These are phyloP conservation scores for Gibbula magus DNA, from an alignment of 2,888 invertebrate species.

Conservation along the genomic window DNA sequence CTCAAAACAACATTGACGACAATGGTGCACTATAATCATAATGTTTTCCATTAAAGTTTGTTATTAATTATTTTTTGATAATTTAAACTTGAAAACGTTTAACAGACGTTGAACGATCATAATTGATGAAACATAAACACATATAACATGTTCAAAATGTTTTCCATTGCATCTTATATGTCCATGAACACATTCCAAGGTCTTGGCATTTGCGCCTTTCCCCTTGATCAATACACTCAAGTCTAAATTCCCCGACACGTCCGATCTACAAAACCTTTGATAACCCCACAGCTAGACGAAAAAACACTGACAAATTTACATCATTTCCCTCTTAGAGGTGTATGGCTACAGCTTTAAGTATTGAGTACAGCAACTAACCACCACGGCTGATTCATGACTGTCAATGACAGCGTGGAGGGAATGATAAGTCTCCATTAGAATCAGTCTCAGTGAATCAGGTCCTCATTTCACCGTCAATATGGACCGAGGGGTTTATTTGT, in stretches of 20 bases:
- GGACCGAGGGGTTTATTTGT: background rate
- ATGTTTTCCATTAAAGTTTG: too few relatives aligned
- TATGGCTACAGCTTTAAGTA: background rate
- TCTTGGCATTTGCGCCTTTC: background rate
- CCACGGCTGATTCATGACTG: background rate
- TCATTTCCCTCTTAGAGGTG: background rate
- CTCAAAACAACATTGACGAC: too few relatives aligned
- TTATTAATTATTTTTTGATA: too few relatives aligned
- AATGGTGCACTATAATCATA: too few relatives aligned
- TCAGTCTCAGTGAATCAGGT: background rate
- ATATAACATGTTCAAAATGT: too few relatives aligned
- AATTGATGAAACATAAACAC: too few relatives aligned
- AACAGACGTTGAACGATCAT: too few relatives aligned
- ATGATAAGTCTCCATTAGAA: background rate
- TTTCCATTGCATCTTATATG: too few relatives aligned
- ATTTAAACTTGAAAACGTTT: too few relatives aligned
- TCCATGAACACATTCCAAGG: too few relatives aligned
- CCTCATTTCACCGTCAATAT: constrained; percentile 3
- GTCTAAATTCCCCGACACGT: background rate
- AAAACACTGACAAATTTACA: constrained; percentile 7
- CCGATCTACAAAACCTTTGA: background rate
- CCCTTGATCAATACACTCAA: background rate
- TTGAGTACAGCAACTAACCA: background rate
- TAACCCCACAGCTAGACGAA: background rate
- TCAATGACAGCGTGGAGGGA: background rate